phyloP scores from a whole-genome alignment of 2,113 vertebrate genomes.

The Pseudopipra pipra region DNA sequence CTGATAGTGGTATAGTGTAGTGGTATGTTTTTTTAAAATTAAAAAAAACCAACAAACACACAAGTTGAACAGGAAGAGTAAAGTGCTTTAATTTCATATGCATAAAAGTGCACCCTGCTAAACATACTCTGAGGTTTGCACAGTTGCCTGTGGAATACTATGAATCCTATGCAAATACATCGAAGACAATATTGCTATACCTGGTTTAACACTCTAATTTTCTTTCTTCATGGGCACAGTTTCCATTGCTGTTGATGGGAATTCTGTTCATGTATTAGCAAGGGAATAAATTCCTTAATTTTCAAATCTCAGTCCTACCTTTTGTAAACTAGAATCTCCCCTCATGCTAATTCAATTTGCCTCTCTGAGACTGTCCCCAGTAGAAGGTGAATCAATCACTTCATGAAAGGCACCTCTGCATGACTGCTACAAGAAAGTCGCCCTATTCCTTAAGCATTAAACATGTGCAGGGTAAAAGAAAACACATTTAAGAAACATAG shows the following conservation, averaged over 20 bases:
- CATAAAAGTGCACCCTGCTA: background rate
- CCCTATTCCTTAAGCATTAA: background rate
- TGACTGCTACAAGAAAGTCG: background rate
- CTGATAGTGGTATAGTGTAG: background rate
- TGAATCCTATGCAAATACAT: background rate
- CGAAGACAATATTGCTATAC: background rate
- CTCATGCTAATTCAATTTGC: constrained; percentile 32
- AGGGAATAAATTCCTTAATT: constrained; percentile 6
- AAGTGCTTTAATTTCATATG: background rate
- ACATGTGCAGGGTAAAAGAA: background rate
- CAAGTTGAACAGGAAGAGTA: background rate
- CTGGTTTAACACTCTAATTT: background rate
- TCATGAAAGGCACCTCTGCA: constrained; percentile 24
- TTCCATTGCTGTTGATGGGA: background rate
- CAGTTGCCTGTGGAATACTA: background rate
- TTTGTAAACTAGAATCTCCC: background rate
- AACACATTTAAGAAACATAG: background rate
- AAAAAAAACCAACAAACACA: no score
- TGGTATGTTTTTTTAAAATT: background rate
- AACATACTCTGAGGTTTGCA: background rate
- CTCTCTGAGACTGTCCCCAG: background rate
- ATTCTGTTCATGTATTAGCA: background rate
- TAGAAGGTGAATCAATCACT: background rate
- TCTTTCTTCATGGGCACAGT: background rate
- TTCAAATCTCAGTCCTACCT: background rate